Percentiles rank a stretch among this genome's conserved stretches.
These are phyloP conservation scores for Hypercompe scribonia DNA, from an alignment of 2,888 invertebrate genomes.

Conservation along the genomic window DNA sequence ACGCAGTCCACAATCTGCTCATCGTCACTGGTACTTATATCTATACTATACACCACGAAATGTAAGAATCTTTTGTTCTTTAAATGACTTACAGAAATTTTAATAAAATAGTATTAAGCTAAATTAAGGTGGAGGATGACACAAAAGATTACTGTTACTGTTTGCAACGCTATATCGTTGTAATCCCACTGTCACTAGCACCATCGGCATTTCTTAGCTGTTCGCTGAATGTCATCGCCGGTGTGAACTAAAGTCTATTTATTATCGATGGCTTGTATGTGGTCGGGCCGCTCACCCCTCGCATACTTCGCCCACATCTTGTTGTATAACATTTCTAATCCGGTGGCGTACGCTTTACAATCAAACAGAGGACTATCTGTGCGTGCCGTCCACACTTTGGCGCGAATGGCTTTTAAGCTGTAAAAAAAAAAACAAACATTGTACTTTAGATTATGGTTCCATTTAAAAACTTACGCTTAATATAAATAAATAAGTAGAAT, in stretches of 20 bases:
- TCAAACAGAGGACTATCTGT: conserved; percentile 97
- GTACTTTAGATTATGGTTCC: neutral
- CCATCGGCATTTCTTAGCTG: conserved; percentile 58
- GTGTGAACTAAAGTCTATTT: conserved; percentile 62
- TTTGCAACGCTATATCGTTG: neutral
- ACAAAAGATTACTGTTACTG: neutral
- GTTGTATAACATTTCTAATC: conserved; percentile 95
- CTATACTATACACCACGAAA: neutral
- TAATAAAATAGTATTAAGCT: neutral
- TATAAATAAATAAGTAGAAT: neutral
- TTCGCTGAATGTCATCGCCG: conserved; percentile 29
- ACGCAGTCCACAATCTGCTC: conserved; percentile 46
- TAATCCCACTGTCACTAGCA: conserved; percentile 50
- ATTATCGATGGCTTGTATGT: conserved; percentile 87
- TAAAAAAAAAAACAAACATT: conserved; percentile 52
- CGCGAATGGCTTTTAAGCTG: conserved; percentile 95
- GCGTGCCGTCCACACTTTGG: conserved; percentile 98
- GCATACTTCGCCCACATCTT: conserved; percentile 96
- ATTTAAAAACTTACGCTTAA: neutral
- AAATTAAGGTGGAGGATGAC: neutral
- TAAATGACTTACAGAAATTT: neutral
- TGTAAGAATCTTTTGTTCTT: neutral
- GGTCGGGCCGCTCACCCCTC: conserved; percentile 93
- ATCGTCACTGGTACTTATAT: conserved; percentile 17
- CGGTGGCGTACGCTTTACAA: conserved; percentile 96